These are phyloP conservation scores for Sesamia inferens DNA, from an alignment of 2,888 invertebrate species.

Conservation along the genomic window DNA sequence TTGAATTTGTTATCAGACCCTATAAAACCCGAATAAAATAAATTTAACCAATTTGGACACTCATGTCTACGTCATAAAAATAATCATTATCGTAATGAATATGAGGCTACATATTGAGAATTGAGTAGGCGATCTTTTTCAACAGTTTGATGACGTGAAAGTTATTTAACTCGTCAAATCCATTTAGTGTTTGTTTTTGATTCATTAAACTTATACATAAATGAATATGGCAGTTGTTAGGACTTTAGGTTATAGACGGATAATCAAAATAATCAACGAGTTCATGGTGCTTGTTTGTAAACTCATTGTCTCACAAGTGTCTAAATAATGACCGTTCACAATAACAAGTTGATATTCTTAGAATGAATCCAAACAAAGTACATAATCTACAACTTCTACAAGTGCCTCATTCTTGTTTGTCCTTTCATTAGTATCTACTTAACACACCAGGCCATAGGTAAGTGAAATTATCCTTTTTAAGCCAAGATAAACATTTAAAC, in stretches of 20 bases:
- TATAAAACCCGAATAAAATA: conserved; percentile 37
- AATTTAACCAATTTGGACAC: conserved; percentile 28
- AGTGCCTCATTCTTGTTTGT: conserved; percentile 7
- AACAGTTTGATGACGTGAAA: conserved; percentile 25
- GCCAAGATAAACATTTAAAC: neutral
- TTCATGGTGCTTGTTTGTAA: conserved; percentile 26
- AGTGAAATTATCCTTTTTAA: neutral
- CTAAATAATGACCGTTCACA: neutral
- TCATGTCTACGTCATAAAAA: conserved; percentile 39
- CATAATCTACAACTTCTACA: neutral
- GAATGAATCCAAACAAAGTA: conserved; percentile 16
- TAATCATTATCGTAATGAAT: conserved; percentile 49
- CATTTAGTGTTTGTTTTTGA: conserved; percentile 5
- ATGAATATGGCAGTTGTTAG: neutral
- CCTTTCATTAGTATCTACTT: neutral
- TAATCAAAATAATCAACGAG: conserved; percentile 4
- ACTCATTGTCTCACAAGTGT: conserved; percentile 20
- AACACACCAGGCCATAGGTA: neutral
- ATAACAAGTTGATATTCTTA: conserved; percentile 21
- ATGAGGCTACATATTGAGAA: conserved; percentile 42
- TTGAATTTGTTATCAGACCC: conserved; percentile 11
- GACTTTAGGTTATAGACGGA: neutral
- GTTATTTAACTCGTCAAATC: neutral
- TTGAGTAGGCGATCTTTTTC: conserved; percentile 44
- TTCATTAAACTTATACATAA: conserved; percentile 8